Conservation (phyloP, 2,797 vertebrate species). For the Coilia nasus region DNA sequence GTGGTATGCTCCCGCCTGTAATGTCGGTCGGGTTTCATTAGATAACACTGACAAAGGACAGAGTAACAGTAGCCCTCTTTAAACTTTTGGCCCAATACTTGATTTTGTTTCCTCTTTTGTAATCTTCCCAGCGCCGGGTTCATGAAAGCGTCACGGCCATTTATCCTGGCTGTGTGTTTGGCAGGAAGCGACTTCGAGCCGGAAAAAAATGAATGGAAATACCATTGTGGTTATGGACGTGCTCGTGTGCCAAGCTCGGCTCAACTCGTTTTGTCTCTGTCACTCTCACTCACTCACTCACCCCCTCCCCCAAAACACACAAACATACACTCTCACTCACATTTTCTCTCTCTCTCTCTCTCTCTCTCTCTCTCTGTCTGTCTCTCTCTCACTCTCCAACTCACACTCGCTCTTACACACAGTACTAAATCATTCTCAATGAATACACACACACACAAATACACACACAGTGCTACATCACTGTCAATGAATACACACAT, state of each 20-base stretch:
- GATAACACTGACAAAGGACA: constrained; percentile 76
- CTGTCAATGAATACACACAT: neutral
- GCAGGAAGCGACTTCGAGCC: neutral
- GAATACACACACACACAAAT: neutral
- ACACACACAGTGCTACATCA: neutral
- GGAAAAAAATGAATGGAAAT: constrained; percentile 9
- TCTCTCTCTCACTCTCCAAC: neutral
- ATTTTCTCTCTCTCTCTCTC: neutral
- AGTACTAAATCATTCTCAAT: neutral
- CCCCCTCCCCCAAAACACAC: neutral
- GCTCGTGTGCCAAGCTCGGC: neutral
- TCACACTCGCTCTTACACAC: neutral
- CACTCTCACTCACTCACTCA: neutral
- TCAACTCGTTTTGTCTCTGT: neutral
- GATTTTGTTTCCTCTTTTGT: constrained; percentile 17
- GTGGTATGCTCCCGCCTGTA: constrained; percentile 45
- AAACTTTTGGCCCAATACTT: constrained; percentile 9
- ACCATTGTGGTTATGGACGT: constrained; percentile 20
- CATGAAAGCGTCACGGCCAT: constrained; percentile 14
- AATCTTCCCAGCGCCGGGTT: neutral
- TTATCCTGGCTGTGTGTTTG: constrained; percentile 13
- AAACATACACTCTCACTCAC: neutral
- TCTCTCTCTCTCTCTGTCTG: neutral
- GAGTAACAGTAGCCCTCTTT: constrained; percentile 64
- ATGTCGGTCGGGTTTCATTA: constrained; percentile 73